Conservation (phyloP, 2,113 vertebrate genomes). For the Agapornis roseicollis region DNA sequence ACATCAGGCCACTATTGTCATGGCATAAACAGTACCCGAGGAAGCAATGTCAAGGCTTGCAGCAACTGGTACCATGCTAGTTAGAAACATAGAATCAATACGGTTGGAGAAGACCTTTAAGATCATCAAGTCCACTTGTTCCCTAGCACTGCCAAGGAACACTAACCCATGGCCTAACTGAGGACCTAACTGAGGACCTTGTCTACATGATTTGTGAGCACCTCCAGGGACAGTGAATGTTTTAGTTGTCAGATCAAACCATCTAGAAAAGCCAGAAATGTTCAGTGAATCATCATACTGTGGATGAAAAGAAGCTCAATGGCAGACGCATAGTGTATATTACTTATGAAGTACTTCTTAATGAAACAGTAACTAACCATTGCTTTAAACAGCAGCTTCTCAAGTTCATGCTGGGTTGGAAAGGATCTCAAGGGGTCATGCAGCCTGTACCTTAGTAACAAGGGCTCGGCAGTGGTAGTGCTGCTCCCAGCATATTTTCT, state of each 20-base stretch:
- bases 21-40: not conserved
- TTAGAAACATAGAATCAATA: not conserved
- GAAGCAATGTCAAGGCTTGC: not conserved
- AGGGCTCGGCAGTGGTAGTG: not conserved
- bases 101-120: not conserved
- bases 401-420: not conserved
- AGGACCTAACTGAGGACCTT: not conserved
- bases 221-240: not conserved
- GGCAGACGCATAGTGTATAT: not conserved
- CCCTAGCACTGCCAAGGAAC: not conserved
- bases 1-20: not conserved
- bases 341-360: not conserved
- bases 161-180: not conserved
- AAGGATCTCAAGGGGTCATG: not conserved
- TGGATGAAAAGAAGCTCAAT: not conserved
- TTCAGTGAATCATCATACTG: not conserved
- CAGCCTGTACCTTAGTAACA: not conserved
- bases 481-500: not conserved
- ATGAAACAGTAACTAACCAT: not conserved
- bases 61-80: accelerated
- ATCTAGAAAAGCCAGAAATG: not conserved
- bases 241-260: not conserved
- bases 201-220: not conserved
- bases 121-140: not conserved
- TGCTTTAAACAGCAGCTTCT: not conserved